Conservation (phyloP, 2,888 invertebrate genomes). For the Myathropa florea region DNA sequence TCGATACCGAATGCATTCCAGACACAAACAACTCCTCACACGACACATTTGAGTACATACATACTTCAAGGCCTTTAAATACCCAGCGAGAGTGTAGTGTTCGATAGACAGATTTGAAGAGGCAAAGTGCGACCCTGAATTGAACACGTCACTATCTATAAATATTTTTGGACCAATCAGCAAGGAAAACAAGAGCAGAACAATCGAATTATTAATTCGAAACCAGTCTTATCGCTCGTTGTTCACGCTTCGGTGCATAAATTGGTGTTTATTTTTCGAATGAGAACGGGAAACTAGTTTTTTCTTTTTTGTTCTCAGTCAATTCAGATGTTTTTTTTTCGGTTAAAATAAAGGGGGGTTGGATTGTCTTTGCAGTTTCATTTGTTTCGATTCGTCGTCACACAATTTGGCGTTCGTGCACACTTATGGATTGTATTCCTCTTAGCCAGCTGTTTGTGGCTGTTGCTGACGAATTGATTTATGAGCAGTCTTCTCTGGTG, state of each 20-base stretch:
- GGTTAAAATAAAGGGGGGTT: not conserved
- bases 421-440: too few relatives aligned
- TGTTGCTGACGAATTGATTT: too few relatives aligned
- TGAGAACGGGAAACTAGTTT: not conserved
- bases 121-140: constrained; percentile 12
- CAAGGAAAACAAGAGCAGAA: not conserved
- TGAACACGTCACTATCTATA: constrained; percentile 38
- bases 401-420: not conserved
- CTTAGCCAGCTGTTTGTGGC: too few relatives aligned
- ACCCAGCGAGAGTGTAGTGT: not conserved
- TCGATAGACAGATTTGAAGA: not conserved
- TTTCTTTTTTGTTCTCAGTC: not conserved
- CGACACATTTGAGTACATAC: not conserved
- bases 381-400: not conserved
- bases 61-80: not conserved
- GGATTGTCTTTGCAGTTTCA: not conserved
- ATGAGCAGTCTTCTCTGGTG: too few relatives aligned
- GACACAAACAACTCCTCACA: not conserved
- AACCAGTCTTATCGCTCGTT: constrained; percentile 30
- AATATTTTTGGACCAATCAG: constrained; percentile 1
- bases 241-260: constrained; percentile 13
- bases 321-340: not conserved
- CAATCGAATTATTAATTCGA: not conserved
- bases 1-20: not conserved
- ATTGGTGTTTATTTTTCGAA: not conserved